These are phyloP conservation scores for Phrynocephalus guinanensis DNA, from an alignment of 2,797 vertebrate species.

Conservation along the genomic window DNA sequence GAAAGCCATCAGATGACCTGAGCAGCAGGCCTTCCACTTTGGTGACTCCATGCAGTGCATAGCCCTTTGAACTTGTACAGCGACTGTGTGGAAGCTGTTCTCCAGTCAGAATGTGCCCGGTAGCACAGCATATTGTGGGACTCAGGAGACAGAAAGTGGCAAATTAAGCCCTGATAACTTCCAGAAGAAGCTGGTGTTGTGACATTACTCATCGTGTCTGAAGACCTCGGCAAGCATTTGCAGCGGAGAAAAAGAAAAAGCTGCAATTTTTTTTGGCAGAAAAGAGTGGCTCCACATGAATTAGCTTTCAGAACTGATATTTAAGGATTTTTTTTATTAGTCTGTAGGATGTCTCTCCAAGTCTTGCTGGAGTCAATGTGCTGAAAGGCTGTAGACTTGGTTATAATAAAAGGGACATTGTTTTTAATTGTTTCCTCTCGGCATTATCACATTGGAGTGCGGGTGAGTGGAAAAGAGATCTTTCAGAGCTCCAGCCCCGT, in stretches of 20 bases:
- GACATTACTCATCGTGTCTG: conserved; percentile 42
- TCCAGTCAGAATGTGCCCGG: conserved; percentile 2
- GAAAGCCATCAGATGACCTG: not conserved
- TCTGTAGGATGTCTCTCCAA: conserved; percentile 61
- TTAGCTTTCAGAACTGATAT: conserved; percentile 63
- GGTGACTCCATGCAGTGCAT: not conserved
- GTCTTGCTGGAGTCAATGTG: conserved; percentile 59
- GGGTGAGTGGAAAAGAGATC: conserved; percentile 20
- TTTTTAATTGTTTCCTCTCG: conserved; percentile 62
- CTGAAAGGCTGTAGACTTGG: conserved; percentile 46
- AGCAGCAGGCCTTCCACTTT: not conserved
- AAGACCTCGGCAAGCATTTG: conserved; percentile 48
- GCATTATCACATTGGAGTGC: conserved; percentile 29
- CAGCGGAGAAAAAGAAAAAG: conserved; percentile 41
- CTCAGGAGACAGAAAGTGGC: conserved; percentile 53
- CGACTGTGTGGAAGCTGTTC: rapidly evolving
- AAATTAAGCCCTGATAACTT: conserved; percentile 61
- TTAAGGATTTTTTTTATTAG: conserved; percentile 63
- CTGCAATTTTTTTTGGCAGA: conserved; percentile 52
- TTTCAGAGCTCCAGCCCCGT: not conserved
- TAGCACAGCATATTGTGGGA: conserved; percentile 52
- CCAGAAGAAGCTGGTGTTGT: conserved; percentile 54
- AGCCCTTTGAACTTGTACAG: not conserved
- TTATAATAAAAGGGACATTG: conserved; percentile 54
- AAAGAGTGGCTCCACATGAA: conserved; percentile 55